Percentiles rank a stretch among this genome's conserved stretches.
These are phyloP conservation scores for Conus betulinus DNA, from an alignment of 1,140 invertebrate species.

Conservation along the genomic window DNA sequence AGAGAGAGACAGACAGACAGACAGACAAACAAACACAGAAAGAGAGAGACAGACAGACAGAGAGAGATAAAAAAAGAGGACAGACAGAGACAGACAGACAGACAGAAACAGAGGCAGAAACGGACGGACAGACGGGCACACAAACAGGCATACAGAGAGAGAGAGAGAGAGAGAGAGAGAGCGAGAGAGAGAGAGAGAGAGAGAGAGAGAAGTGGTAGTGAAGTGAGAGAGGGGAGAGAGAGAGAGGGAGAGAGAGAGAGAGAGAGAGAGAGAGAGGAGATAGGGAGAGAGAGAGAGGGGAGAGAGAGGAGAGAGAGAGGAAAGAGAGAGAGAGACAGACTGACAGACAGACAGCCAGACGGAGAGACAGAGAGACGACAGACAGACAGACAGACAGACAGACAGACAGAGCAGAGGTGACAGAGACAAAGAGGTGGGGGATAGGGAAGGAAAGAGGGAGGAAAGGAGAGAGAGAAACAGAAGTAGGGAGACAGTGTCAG, in stretches of 20 bases:
- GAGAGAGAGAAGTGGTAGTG: background rate
- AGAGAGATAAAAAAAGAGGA: no score
- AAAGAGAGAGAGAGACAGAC: background rate
- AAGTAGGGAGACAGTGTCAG: background rate
- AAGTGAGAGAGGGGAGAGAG: background rate
- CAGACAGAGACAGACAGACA: no score
- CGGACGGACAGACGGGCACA: no score
- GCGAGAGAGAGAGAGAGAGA: background rate
- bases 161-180: background rate
- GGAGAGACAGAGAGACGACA: background rate
- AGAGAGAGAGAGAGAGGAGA: slow-evolving; percentile 1
- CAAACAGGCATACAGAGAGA: no score
- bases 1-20: background rate
- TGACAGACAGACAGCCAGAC: background rate
- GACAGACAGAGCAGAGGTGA: background rate
- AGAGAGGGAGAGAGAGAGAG: background rate
- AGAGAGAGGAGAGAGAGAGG: background rate
- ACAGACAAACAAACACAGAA: background rate
- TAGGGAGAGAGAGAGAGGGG: background rate
- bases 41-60: background rate
- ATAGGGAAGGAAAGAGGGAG: background rate
- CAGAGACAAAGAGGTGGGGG: background rate
- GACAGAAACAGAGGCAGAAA: no score
- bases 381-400: background rate
- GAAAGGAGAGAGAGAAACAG: background rate